A percentile compares a stretch with the other conserved stretches of the same genome.
These are phyloP conservation scores for Corvus moneduloides DNA, from an alignment of 2,113 vertebrate species.

Conservation along the genomic window DNA sequence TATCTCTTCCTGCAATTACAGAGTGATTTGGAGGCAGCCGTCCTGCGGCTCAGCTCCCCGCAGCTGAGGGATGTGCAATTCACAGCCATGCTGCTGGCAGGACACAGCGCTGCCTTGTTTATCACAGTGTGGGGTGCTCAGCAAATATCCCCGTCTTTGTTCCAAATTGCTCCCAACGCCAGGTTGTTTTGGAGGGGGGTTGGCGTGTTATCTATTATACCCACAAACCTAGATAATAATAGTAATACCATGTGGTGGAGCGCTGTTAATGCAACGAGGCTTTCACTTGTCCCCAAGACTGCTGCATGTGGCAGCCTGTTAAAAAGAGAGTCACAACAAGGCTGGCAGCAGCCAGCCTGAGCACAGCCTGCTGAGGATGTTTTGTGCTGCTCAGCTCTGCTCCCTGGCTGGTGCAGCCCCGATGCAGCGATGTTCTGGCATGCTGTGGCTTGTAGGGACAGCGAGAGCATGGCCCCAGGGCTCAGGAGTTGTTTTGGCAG, in stretches of 20 bases:
- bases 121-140: conserved; percentile 1
- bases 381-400: not conserved
- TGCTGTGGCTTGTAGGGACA: not conserved
- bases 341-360: not conserved
- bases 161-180: not conserved
- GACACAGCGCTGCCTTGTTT: not conserved
- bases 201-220: not conserved
- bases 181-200: not conserved
- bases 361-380: not conserved
- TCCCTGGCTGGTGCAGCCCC: not conserved
- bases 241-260: not conserved
- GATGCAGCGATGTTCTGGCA: accelerated
- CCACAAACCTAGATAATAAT: not conserved
- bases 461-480: accelerated
- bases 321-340: not conserved
- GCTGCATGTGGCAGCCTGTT: not conserved
- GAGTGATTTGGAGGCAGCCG: not conserved
- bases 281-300: not conserved
- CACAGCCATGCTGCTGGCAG: not conserved
- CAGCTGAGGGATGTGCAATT: not conserved
- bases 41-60: not conserved
- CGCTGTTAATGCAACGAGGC: not conserved
- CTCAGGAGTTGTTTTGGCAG: not conserved
- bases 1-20: not conserved
- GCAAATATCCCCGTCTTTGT: not conserved